A percentile compares a stretch with the other conserved stretches of the same genome.
Evolutionary conservation across 2,888 invertebrate genomes (phyloP).

Genomic region (Melinaea marsaeus): DNA sequence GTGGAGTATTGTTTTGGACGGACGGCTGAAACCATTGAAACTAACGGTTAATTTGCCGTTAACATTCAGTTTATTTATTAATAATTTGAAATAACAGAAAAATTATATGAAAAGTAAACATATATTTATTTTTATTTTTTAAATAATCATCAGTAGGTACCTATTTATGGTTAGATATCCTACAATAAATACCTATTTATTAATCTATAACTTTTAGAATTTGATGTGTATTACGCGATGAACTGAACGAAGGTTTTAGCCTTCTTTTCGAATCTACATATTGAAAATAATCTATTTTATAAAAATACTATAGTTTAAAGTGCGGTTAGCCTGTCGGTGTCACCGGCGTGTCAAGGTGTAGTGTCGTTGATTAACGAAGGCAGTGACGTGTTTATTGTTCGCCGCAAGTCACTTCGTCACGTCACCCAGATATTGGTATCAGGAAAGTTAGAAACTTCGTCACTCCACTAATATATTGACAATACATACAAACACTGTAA

Average conservation of each 20-base stretch:
- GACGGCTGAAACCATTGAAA: conserved; percentile 32
- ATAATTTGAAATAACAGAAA: neutral
- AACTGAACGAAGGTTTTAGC: too few species aligned
- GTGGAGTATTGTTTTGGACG: conserved; percentile 63
- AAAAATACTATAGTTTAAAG: neutral
- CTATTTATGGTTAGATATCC: too few species aligned
- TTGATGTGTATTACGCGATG: too few species aligned
- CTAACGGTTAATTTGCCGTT: conserved; percentile 9
- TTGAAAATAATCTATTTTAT: too few species aligned
- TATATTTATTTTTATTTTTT: too few species aligned
- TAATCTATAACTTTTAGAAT: too few species aligned
- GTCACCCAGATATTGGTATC: conserved; percentile 31
- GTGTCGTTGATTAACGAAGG: conserved; percentile 69
- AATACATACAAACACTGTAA: neutral
- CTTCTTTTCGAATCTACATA: too few species aligned
- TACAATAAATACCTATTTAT: too few species aligned
- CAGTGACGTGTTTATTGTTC: conserved; percentile 69
- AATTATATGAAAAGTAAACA: neutral
- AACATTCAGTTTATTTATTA: neutral
- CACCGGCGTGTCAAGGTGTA: conserved; percentile 50
- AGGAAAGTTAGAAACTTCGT: conserved; percentile 21
- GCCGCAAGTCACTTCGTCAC: conserved; percentile 43
- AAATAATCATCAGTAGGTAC: too few species aligned
- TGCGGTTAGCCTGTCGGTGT: conserved; percentile 13
- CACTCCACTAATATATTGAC: conserved; percentile 6